Base-by-base conservation (phyloP, 2,797 vertebrate species). In the Sebastes nivosus region DNA sequence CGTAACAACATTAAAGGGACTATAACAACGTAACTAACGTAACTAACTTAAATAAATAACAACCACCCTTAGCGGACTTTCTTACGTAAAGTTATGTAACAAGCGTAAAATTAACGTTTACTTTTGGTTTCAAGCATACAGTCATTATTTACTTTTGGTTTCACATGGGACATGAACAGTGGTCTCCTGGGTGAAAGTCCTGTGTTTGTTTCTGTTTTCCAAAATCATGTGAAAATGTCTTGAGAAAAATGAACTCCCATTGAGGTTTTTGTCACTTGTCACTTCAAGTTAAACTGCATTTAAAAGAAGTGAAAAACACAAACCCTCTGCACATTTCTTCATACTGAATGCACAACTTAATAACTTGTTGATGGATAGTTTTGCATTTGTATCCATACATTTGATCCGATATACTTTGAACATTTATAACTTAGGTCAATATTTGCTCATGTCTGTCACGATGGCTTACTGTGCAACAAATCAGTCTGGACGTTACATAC, bases 381-480 rank as follows among this genome's bases (percentile, higher is more conserved):
- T 61, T 54, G 58, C 70, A 61, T 32, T 32, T 32, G 9, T 6
- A 63, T 84, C 66, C 74, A 75, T 75, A 83, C 76, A 78, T 84
- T 63, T 74, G 9, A 82, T 18, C 32, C 1, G 10, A 64, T 34
- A 60, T 42, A 75, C 67, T 69, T 58, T 82, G 78, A 87, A 77
- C 74, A 69, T 85, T 83, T 75, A 78, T 58, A 73, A 85, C 69
- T 71, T 82, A 6, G 42, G 84, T 82, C 80, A 87, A 84, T 82
- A 88, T 91, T 90, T 89, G 78, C 58, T 73, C 57, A 82, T 18
- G 65, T 80, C 88, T 85, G 72, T 88, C 67, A 55, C 36, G 55
- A n/a, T 9, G 36, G 50, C 36, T 75, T 3, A 27, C 61, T 27
- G 36, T 61, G 25, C 61, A 79, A 30, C 27, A 30, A 52, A 34